Evolutionary conservation across 2,888 invertebrate species (phyloP).

Genomic region (Germaria angustata): DNA sequence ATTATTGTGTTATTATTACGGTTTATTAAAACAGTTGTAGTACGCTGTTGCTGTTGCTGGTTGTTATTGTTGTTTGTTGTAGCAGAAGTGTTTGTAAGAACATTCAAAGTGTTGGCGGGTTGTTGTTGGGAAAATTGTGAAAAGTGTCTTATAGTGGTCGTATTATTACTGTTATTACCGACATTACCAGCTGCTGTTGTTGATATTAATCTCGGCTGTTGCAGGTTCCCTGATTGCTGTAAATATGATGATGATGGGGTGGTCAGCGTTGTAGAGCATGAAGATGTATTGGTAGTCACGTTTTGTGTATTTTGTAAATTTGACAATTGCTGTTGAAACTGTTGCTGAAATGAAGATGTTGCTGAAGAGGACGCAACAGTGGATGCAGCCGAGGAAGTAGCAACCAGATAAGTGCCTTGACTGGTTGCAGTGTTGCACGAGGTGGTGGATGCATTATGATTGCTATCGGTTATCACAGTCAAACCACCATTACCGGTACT

Average conservation of each 20-base stretch:
- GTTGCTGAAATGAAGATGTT: constrained; percentile 70
- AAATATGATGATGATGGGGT: constrained; percentile 61
- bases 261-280: constrained; percentile 51
- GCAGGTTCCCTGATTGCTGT: constrained; percentile 54
- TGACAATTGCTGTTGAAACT: constrained; percentile 70
- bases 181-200: constrained; percentile 55
- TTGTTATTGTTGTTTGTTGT: constrained; percentile 28
- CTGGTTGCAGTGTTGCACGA: constrained; percentile 47
- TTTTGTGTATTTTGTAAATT: constrained; percentile 45
- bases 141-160: constrained; percentile 72
- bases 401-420: constrained; percentile 71
- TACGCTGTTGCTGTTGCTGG: constrained; percentile 55
- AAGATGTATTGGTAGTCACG: constrained; percentile 52
- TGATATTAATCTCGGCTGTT: constrained; percentile 65
- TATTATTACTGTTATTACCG: constrained; percentile 44
- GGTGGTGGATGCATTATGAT: constrained; percentile 32
- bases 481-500: constrained; percentile 72
- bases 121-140: constrained; percentile 72
- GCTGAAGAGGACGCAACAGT: constrained; percentile 41
- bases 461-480: constrained; percentile 65
- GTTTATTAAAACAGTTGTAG: constrained; percentile 69
- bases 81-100: constrained; percentile 43
- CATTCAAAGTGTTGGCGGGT: constrained; percentile 65
- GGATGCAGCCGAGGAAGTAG: constrained; percentile 68
- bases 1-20: constrained; percentile 69